Evolutionary conservation across 2,797 vertebrate species (phyloP), one percentile per base, ranked within the genome.

Genomic region (Neomorphus geoffroyi): DNA sequence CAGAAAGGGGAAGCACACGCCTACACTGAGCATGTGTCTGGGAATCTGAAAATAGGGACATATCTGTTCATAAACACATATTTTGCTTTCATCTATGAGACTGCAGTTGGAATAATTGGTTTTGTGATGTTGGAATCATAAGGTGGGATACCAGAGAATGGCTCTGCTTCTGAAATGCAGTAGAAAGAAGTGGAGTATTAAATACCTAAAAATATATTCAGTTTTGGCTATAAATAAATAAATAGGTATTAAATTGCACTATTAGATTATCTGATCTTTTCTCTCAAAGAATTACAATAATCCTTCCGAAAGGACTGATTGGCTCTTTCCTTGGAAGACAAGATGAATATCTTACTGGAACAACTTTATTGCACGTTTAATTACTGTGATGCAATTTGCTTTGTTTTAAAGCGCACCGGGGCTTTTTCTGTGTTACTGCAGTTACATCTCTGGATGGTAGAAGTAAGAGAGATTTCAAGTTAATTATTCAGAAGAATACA

Each of bases 61-160:
- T 58, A 50, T 11, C 22, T 17, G 18, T 66, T 71, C 46, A 41
- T 35, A 58, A 71, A 54, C 26, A 26, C n/a, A 70, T 23, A 9
- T 78, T 50, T 61, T 73, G 26, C 62, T 82, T 54, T n/a, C 62
- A 53, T 62, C 39, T 53, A 5, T 3, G 37, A 90, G 98, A 93
- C 19, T 96, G 97, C 9, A 56, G 94, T 53, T 97, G 98, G 98
- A 98, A 98, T 73, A 95, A 96, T 7, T 54, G 98, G 48, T 92
- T 98, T 57, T 97, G 97, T 94, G 97, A 98, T 80, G 67, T 98
- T 54, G 98, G 98, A 56, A 97, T 98, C 73, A 79, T 98, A 26
- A 98, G 98, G 98, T 98, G 97, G 78, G 96, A 64, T 33, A 24
- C 28, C 5, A 10, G 45, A 74, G 26, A 23, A 28, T 28, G 17